These are phyloP conservation scores for Hesperia comma DNA, from an alignment of 2,888 invertebrate species.

Conservation along the genomic window DNA sequence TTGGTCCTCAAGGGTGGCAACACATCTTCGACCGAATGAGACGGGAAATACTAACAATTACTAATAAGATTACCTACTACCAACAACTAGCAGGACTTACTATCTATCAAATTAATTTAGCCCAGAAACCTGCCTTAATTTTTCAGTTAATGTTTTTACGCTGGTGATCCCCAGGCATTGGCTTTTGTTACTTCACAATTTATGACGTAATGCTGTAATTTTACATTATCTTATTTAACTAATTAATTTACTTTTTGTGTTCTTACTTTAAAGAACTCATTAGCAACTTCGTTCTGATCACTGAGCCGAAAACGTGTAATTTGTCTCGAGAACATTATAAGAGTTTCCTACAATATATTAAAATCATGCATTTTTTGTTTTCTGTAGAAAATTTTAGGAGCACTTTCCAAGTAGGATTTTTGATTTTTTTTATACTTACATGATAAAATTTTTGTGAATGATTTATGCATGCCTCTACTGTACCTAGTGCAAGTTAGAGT, in stretches of 20 bases:
- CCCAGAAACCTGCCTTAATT: not conserved
- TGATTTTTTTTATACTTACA: too few relatives aligned
- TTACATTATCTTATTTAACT: not conserved
- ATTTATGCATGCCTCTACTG: too few relatives aligned
- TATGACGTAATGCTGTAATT: not conserved
- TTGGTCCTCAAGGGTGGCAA: too few relatives aligned
- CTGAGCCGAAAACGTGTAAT: not conserved
- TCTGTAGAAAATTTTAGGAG: too few relatives aligned
- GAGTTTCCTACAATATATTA: too few relatives aligned
- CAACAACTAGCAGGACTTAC: not conserved
- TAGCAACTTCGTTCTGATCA: not conserved
- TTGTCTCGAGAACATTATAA: not conserved
- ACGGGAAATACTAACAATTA: too few relatives aligned
- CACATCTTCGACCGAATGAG: too few relatives aligned
- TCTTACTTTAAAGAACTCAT: slow-evolving; percentile 1
- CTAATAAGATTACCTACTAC: too few relatives aligned
- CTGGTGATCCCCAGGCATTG: not conserved
- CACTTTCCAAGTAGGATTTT: too few relatives aligned
- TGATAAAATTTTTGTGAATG: too few relatives aligned
- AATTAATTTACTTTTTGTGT: not conserved
- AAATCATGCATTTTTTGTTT: too few relatives aligned
- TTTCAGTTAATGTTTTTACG: not conserved
- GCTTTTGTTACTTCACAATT: not conserved
- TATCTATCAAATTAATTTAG: not conserved
- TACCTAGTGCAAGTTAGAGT: too few relatives aligned